Base-by-base conservation (phyloP, 2,113 vertebrate genomes). In the Lepus americanus region DNA sequence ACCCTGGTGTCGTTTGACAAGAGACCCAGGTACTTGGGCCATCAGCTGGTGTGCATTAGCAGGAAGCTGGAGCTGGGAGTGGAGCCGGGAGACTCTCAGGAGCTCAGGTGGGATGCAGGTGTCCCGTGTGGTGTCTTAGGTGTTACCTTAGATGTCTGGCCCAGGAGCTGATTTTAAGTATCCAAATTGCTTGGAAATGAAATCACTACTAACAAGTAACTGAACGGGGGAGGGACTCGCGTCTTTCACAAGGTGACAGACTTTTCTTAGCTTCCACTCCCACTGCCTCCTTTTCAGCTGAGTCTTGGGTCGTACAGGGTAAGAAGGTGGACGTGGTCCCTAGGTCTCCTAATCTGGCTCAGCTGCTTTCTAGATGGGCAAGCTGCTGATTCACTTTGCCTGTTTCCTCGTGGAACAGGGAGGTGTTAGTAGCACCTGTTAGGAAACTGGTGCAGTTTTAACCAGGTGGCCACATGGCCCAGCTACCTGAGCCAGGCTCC, bases 331-430 rank as follows among this genome's bases (percentile, higher is more conserved):
- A 5, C n/a, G 82, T 88, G 77, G 59, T 85, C 5, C 4, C 10
- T 25, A 4, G 9, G 5, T 89, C 77, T 79, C 85, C 64, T 67
- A 27, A 39, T 53, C 61, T 73, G 51, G 25, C 70, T 89, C 9
- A 23, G 39, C 39, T 92, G 67, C 27, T 93, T 86, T 66, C 77
- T 87, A 77, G 22, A 72, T 74, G 44, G 86, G 31, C 70, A 79
- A 64, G 10, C 39, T 55, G 27, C 49, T 87, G 70, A 92, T n/a
- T 90, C 33, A 29, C 33, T 79, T 89, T 83, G 16, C 49, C 55
- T 64, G 19, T 85, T 92, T 88, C 55, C 66, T 95, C 39, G 84
- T 85, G 72, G 87, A 89, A 44, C 6, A 90, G 87, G 78, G 80
- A 36, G 1, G 11, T 82, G 78, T 78, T 44, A 61, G 53, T 55